These are phyloP conservation scores for Hormiphora californensis DNA, from an alignment of 37 sponge, comb jelly and placozoan genomes.

Conservation along the genomic window DNA sequence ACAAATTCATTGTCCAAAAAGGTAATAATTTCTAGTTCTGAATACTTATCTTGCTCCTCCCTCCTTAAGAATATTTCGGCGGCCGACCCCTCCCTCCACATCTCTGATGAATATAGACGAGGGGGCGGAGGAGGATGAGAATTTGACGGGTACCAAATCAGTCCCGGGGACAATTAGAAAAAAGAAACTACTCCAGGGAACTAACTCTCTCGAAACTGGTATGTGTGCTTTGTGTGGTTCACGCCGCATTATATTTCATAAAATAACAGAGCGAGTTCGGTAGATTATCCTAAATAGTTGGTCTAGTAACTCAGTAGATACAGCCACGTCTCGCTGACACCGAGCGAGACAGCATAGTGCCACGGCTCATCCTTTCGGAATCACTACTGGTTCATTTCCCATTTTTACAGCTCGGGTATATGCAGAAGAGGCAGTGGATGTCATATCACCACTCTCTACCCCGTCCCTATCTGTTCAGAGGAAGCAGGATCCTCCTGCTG, in stretches of 20 bases:
- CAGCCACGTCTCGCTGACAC: too few species aligned
- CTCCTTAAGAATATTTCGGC: neutral
- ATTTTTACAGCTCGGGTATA: neutral
- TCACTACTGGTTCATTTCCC: too few species aligned
- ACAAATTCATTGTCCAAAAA: too few species aligned
- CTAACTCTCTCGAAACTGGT: constrained; percentile 9
- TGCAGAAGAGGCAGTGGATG: neutral
- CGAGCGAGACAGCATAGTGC: too few species aligned
- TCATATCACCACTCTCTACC: neutral
- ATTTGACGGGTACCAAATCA: neutral
- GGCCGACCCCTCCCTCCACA: neutral
- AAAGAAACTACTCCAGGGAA: neutral
- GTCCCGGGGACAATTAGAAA: neutral
- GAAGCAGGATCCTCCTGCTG: neutral
- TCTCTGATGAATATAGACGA: neutral
- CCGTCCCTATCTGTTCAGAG: constrained; percentile 8
- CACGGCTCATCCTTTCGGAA: too few species aligned
- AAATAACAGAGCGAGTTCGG: too few species aligned
- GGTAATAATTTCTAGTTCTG: too few species aligned
- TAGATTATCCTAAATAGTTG: too few species aligned
- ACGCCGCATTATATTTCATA: too few species aligned
- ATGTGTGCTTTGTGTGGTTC: too few species aligned
- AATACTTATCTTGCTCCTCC: too few species aligned
- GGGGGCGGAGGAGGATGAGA: neutral
- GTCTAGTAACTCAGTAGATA: too few species aligned